Evolutionary conservation across 2,797 vertebrate genomes (phyloP).

Genomic region (Varecia variegata): DNA sequence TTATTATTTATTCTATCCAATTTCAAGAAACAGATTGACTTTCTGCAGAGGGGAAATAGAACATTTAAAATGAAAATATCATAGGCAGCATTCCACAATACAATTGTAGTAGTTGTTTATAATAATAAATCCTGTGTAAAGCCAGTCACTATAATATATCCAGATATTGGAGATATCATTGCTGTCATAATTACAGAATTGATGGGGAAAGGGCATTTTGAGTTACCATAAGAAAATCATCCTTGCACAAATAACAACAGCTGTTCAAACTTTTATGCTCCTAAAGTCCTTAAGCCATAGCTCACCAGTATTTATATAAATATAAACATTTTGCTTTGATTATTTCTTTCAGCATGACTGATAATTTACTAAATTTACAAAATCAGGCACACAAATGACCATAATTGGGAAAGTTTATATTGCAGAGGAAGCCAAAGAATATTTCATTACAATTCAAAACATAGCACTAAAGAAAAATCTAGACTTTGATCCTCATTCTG

Average conservation of each 20-base stretch:
- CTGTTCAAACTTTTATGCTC: slow-evolving; percentile 87
- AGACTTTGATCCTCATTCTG: not conserved
- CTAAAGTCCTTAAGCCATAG: slow-evolving; percentile 90
- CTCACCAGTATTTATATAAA: slow-evolving; percentile 91
- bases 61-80: slow-evolving; percentile 82
- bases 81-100: slow-evolving; percentile 89
- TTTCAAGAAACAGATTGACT: slow-evolving; percentile 90
- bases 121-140: slow-evolving; percentile 91
- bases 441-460: not conserved
- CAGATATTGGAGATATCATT: slow-evolving; percentile 91
- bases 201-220: slow-evolving; percentile 88
- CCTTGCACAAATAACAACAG: slow-evolving; percentile 88
- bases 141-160: slow-evolving; percentile 91
- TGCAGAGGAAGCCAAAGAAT: not conserved
- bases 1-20: slow-evolving; percentile 88
- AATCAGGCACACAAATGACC: slow-evolving; percentile 89
- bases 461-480: not conserved
- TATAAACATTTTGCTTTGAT: slow-evolving; percentile 92
- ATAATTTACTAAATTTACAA: slow-evolving; percentile 95
- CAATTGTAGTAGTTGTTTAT: slow-evolving; percentile 91
- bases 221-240: slow-evolving; percentile 90
- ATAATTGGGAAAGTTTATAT: slow-evolving; percentile 88
- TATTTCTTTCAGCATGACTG: slow-evolving; percentile 91
- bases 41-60: slow-evolving; percentile 89
- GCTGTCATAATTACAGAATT: slow-evolving; percentile 92